Evolutionary conservation across 2,113 vertebrate species (phyloP).

Genomic region (Heptranchias perlo): DNA sequence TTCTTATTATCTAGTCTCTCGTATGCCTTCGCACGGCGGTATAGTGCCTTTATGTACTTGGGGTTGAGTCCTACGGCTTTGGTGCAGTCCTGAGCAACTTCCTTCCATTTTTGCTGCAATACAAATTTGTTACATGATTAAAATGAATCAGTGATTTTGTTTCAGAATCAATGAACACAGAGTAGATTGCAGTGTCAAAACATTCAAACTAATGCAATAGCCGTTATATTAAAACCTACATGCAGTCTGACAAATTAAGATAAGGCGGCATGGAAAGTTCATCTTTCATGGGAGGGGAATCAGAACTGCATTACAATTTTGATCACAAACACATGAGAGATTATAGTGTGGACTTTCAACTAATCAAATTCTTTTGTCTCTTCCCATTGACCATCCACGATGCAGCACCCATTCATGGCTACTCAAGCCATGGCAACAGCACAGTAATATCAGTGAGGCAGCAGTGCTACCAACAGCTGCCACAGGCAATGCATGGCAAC

Average conservation of each 20-base stretch:
- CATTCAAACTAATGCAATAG: not conserved
- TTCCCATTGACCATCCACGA: not conserved
- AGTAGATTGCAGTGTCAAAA: not conserved
- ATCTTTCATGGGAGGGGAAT: not conserved
- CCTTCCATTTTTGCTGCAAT: slow-evolving; percentile 85
- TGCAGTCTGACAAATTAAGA: no score
- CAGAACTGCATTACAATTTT: not conserved
- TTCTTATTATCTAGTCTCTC: slow-evolving; percentile 94
- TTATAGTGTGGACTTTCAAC: not conserved
- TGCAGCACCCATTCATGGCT: not conserved
- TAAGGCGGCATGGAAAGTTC: not conserved
- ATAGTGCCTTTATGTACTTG: slow-evolving; percentile 92
- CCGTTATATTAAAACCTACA: no score
- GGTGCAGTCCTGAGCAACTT: slow-evolving; percentile 89
- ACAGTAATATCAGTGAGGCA: not conserved
- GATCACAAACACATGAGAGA: not conserved
- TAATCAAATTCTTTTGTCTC: not conserved
- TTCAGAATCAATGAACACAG: not conserved
- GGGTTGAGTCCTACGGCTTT: slow-evolving; percentile 91
- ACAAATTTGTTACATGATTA: not conserved
- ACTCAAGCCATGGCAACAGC: not conserved
- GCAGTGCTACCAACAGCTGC: not conserved
- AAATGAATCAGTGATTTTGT: not conserved
- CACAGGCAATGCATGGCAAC: not conserved
- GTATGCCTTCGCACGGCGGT: slow-evolving; percentile 90